These are phyloP conservation scores for Campoplex nolae DNA, from an alignment of 2,888 invertebrate genomes.

Conservation along the genomic window DNA sequence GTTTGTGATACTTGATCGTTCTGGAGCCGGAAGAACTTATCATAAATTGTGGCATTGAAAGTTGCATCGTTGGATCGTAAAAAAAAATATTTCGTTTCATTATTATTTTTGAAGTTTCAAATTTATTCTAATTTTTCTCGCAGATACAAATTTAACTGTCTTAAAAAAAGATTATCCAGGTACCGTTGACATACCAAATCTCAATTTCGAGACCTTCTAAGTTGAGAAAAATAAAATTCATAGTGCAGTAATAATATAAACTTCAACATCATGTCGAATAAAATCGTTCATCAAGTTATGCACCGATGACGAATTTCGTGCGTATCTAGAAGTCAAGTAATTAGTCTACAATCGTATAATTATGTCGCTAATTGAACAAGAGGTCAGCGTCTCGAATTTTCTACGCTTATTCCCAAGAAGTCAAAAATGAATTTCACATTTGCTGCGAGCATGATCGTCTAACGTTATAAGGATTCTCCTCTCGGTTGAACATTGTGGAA, in stretches of 20 bases:
- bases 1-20: not conserved
- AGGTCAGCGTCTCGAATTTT: not conserved
- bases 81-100: not conserved
- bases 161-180: not conserved
- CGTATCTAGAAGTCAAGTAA: not conserved
- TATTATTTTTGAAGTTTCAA: not conserved
- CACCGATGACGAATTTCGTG: too few relatives aligned
- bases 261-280: not conserved
- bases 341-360: not conserved
- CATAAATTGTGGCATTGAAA: not conserved
- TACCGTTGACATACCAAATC: not conserved
- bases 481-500: conserved; percentile 31
- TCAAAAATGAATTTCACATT: conserved; percentile 48
- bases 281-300: not conserved
- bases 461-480: conserved; percentile 51
- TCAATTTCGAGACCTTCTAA: not conserved
- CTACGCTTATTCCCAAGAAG: conserved; percentile 1
- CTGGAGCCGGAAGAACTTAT: not conserved
- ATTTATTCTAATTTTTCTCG: not conserved
- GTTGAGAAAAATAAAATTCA: not conserved
- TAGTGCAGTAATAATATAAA: not conserved
- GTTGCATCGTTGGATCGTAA: not conserved
- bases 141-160: not conserved
- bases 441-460: conserved; percentile 30
- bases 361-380: conserved; percentile 2